These are phyloP conservation scores for Laticauda colubrina DNA, from an alignment of 2,113 vertebrate species.

Conservation along the genomic window DNA sequence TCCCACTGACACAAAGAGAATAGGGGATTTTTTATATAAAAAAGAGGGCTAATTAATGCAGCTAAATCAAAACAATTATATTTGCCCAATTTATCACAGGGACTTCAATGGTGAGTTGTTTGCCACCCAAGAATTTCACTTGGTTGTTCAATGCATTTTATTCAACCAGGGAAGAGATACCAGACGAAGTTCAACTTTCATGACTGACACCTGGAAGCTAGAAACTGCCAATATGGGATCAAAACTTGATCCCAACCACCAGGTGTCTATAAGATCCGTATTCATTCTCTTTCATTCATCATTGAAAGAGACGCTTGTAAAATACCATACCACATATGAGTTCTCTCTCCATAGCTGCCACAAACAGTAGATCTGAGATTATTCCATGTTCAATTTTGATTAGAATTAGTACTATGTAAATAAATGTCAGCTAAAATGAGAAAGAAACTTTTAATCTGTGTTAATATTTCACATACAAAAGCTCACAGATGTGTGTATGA, in stretches of 20 bases:
- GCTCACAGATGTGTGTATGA: background rate
- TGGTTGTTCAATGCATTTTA: fast-evolving
- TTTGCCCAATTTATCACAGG: conserved; percentile 8
- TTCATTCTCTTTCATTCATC: background rate
- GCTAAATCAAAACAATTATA: conserved; percentile 13
- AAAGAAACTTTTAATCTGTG: background rate
- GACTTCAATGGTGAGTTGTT: background rate
- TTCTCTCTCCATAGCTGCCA: background rate
- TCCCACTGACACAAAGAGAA: background rate
- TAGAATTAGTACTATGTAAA: background rate
- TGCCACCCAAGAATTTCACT: background rate
- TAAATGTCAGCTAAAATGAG: background rate
- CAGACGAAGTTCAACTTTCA: background rate
- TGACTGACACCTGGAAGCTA: background rate
- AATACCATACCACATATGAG: background rate
- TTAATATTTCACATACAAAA: background rate
- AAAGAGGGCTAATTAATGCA: conserved; percentile 30
- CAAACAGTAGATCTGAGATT: background rate
- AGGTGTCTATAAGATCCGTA: background rate
- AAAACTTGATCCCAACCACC: background rate
- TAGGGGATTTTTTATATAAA: conserved; percentile 36
- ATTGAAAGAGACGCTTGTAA: background rate
- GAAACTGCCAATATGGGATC: background rate
- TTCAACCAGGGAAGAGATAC: background rate
- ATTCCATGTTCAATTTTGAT: background rate